Percentiles rank a stretch among this genome's conserved stretches.
phyloP scores from a whole-genome alignment of 2,888 invertebrate species.

The Trachelus tabidus region DNA sequence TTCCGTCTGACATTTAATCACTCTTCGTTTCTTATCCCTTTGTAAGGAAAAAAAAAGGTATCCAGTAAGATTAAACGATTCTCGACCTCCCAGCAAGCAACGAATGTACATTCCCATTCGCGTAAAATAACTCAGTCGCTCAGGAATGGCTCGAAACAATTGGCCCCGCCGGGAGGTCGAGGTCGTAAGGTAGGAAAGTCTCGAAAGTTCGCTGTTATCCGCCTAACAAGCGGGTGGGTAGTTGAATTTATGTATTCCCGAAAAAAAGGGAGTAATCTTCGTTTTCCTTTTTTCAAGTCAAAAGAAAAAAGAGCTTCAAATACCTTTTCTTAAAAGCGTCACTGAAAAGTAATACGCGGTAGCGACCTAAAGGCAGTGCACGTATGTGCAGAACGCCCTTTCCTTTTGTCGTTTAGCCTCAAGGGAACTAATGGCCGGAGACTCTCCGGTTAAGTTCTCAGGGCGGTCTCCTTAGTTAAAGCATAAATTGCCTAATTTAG shows the following conservation, averaged over 20 bases:
- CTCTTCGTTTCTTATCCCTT: not conserved
- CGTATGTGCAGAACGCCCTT: conserved; percentile 1
- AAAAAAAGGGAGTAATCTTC: not conserved
- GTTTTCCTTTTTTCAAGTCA: not conserved
- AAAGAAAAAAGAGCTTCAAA: not conserved
- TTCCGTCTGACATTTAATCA: not conserved
- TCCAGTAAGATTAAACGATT: not conserved
- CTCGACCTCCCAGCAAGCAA: conserved; percentile 4
- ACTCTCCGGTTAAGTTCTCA: not conserved
- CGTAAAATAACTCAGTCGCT: conserved; percentile 41
- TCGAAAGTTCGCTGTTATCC: conserved; percentile 13
- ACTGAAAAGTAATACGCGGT: conserved; percentile 1
- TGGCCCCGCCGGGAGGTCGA: conserved; percentile 14
- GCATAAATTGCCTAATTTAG: conserved; percentile 22
- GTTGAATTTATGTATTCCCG: conserved; percentile 4
- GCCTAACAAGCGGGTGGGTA: conserved; percentile 23
- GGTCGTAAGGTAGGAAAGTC: not conserved
- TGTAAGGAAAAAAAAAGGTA: not conserved
- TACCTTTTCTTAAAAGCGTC: not conserved
- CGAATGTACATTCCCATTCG: conserved; percentile 27
- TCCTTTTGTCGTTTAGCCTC: conserved; percentile 1
- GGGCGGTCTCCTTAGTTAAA: conserved; percentile 10
- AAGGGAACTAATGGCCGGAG: not conserved
- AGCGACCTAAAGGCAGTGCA: not conserved
- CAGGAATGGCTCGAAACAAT: conserved; percentile 20